These are phyloP conservation scores for Lasius fuliginosus DNA, from an alignment of 2,888 invertebrate genomes.

Conservation along the genomic window DNA sequence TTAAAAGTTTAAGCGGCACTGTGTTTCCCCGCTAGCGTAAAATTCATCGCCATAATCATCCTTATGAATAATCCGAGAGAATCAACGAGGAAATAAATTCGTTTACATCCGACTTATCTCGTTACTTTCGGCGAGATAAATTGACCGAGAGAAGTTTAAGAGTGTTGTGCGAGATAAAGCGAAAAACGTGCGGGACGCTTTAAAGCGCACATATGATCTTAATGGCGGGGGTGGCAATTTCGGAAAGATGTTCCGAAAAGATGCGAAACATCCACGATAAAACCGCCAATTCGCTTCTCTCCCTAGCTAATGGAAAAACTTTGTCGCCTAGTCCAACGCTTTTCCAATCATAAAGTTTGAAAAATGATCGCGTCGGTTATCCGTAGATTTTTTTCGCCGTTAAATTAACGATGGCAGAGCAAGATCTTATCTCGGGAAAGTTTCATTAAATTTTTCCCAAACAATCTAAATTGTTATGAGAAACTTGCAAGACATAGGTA, in stretches of 20 bases:
- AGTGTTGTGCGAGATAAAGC: constrained; percentile 39
- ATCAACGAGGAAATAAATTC: constrained; percentile 40
- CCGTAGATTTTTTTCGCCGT: constrained; percentile 12
- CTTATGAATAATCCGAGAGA: constrained; percentile 4
- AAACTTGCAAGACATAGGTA: background rate
- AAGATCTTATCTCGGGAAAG: constrained; percentile 5
- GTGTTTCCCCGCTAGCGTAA: background rate
- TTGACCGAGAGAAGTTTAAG: constrained; percentile 20
- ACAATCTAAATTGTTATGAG: background rate
- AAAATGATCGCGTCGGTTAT: constrained; percentile 44
- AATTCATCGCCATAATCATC: constrained; percentile 15
- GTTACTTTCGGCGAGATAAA: background rate
- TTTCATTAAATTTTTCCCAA: background rate
- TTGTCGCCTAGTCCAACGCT: constrained; percentile 67
- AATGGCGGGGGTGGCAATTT: constrained; percentile 57
- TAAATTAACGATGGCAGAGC: constrained; percentile 3
- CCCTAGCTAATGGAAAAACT: constrained; percentile 66
- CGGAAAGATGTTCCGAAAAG: constrained; percentile 30
- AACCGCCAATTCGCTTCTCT: constrained; percentile 43
- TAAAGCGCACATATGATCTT: constrained; percentile 52
- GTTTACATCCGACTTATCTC: constrained; percentile 42
- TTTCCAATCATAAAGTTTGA: constrained; percentile 77
- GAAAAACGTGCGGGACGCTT: background rate
- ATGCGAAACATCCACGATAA: constrained; percentile 20
- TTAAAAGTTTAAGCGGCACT: constrained; percentile 1